Evolutionary conservation across 2,797 vertebrate genomes (phyloP).

Genomic region (Chelidonichthys spinosus): DNA sequence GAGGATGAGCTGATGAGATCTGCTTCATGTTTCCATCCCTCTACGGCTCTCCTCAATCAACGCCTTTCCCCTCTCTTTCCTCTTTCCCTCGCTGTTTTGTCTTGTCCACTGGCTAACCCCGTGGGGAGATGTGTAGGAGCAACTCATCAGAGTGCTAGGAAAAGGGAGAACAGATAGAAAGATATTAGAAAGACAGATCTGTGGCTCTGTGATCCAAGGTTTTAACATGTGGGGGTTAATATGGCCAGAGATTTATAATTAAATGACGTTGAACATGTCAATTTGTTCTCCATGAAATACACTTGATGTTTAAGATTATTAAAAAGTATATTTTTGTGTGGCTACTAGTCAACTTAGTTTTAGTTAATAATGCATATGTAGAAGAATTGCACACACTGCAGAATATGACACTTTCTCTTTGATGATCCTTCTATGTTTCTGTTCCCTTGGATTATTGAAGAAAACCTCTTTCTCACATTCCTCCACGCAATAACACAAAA

Average conservation of each 20-base stretch:
- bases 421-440: not conserved
- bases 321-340: not conserved
- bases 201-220: slow-evolving; percentile 1
- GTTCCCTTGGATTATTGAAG: too few species aligned
- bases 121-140: slow-evolving; percentile 34
- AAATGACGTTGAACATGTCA: not conserved
- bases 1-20: slow-evolving; percentile 28
- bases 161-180: not conserved
- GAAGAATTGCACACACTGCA: not conserved
- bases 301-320: not conserved
- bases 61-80: not conserved
- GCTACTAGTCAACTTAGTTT: not conserved
- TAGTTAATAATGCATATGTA: not conserved
- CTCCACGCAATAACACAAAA: too few species aligned
- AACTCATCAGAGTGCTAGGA: not conserved
- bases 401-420: not conserved
- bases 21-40: slow-evolving; percentile 23
- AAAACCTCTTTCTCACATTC: too few species aligned
- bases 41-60: slow-evolving; percentile 4
- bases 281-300: not conserved
- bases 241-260: not conserved
- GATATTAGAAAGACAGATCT: not conserved
- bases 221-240: not conserved
- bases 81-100: not conserved
- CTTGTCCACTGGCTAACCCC: slow-evolving; percentile 35